phyloP scores from a whole-genome alignment of 2,797 vertebrate genomes.

The Nannoperca obscura region DNA sequence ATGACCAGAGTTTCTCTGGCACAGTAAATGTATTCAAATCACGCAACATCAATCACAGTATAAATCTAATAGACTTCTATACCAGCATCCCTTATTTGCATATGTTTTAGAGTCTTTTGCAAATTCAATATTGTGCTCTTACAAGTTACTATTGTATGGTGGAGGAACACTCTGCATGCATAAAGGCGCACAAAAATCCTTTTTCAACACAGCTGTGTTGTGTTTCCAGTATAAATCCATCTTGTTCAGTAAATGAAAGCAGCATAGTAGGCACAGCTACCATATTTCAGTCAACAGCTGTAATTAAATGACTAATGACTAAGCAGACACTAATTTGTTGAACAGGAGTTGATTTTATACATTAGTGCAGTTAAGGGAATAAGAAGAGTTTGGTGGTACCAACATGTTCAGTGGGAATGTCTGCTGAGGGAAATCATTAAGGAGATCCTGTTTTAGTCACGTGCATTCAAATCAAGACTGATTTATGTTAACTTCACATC shows the following conservation, averaged over 20 bases:
- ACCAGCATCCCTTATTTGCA: slow-evolving; percentile 56
- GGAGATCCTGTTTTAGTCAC: slow-evolving; percentile 13
- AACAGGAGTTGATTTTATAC: slow-evolving; percentile 50
- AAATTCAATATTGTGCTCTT: slow-evolving; percentile 67
- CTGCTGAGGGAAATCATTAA: slow-evolving; percentile 25
- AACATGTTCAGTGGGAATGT: slow-evolving; percentile 20
- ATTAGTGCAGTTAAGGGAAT: slow-evolving; percentile 32
- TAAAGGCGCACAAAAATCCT: slow-evolving; percentile 47
- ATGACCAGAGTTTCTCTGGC: slow-evolving; percentile 47
- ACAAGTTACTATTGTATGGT: slow-evolving; percentile 52
- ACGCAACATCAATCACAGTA: slow-evolving; percentile 64
- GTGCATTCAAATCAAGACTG: slow-evolving; percentile 8
- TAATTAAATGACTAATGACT: slow-evolving; percentile 55
- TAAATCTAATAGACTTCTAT: slow-evolving; percentile 49
- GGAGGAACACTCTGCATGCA: slow-evolving; percentile 50
- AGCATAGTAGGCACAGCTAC: slow-evolving; percentile 6
- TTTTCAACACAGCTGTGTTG: slow-evolving; percentile 43
- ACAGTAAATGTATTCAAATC: slow-evolving; percentile 65
- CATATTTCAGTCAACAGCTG: slow-evolving; percentile 49
- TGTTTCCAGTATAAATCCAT: slow-evolving; percentile 51
- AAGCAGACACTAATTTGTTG: slow-evolving; percentile 41
- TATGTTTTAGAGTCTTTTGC: slow-evolving; percentile 66
- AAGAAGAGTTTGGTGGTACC: slow-evolving; percentile 20
- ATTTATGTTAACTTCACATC: slow-evolving; percentile 18
- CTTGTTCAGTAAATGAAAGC: slow-evolving; percentile 38